Base-by-base conservation (phyloP, 2,888 invertebrate genomes). In the Lithophane ornitopus region DNA sequence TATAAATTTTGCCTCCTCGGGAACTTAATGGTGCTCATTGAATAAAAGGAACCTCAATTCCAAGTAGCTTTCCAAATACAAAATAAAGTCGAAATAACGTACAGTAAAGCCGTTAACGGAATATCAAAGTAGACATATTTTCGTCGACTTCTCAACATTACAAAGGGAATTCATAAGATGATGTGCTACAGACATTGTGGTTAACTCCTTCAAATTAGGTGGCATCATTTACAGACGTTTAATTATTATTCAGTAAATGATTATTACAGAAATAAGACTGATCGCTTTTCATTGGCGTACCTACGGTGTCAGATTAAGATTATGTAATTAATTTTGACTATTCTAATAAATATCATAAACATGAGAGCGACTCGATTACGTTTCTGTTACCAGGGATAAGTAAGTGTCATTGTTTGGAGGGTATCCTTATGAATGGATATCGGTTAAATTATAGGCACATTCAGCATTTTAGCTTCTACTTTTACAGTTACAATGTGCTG, bases 151-250 rank as follows among this genome's bases (percentile, higher is more conserved):
- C 71, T 69, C 78, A 34, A 44, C 71, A 56, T 81, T 72, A 72
- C 77, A 86, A 82, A 86, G 77, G 41, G 56, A 85, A 77, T 74
- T 70, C 62, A 39, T 46, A 74, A 76, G 74, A 85, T 61, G 52
- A 61, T 70, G 54, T 67, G 39, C 61, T 68, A 22, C 72, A 81
- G n/a, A 69, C 65, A 67, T 71, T 74, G 82, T 39, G 79, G 78
- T 74, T 77, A 71, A 65, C 74, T 74, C 46, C 62, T 63, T 67
- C 63, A 78, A 84, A 82, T 84, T 76, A 71, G 39, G 28, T 68
- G 56, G 72, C 63, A 78, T 85, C 68, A 71, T 75, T 84, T 75
- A 81, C 76, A 76, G 56, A 62, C 70, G 44, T 61, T 59, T 70
- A 70, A 74, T 81, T 74, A 66, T 72, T 72, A 46, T 63, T 59